These are phyloP conservation scores for Sinodicranocentrus sp. DNA, from an alignment of 2,888 invertebrate species.

Conservation along the genomic window DNA sequence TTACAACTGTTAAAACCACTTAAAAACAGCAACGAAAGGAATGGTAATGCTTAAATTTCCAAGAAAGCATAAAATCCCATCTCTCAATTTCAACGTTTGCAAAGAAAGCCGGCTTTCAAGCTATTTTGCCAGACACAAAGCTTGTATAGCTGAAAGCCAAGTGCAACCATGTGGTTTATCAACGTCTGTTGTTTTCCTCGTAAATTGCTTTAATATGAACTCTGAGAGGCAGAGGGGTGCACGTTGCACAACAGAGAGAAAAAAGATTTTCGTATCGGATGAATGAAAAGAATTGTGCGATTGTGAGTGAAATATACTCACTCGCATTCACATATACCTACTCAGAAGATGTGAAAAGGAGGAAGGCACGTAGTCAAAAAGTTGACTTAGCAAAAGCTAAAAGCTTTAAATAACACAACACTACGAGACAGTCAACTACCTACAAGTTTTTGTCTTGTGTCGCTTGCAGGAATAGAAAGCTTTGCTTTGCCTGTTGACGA, in stretches of 20 bases:
- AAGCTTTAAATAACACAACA: neutral
- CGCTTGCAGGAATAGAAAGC: constrained; percentile 16
- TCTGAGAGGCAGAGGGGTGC: too few species aligned
- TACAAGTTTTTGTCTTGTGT: constrained; percentile 16
- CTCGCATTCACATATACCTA: neutral
- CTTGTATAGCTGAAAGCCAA: neutral
- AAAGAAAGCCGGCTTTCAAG: neutral
- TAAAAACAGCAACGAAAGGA: too few species aligned
- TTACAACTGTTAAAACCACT: too few species aligned
- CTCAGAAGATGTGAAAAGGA: neutral
- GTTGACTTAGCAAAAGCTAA: neutral
- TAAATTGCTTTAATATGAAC: neutral
- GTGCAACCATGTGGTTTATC: constrained; percentile 2
- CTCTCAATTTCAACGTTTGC: too few species aligned
- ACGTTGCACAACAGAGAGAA: too few species aligned
- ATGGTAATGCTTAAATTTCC: too few species aligned
- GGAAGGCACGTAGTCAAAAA: neutral
- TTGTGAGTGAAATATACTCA: neutral
- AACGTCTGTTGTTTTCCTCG: neutral
- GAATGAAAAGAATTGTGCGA: neutral
- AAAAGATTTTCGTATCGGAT: neutral
- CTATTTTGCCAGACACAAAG: neutral
- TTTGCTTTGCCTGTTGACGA: constrained; percentile 16
- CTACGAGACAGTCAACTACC: neutral
- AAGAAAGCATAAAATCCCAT: too few species aligned